A percentile compares a stretch with the other conserved stretches of the same genome.
Conservation (phyloP, 37 sponge, comb jelly and placozoan species). For the Hormiphora californensis region DNA sequence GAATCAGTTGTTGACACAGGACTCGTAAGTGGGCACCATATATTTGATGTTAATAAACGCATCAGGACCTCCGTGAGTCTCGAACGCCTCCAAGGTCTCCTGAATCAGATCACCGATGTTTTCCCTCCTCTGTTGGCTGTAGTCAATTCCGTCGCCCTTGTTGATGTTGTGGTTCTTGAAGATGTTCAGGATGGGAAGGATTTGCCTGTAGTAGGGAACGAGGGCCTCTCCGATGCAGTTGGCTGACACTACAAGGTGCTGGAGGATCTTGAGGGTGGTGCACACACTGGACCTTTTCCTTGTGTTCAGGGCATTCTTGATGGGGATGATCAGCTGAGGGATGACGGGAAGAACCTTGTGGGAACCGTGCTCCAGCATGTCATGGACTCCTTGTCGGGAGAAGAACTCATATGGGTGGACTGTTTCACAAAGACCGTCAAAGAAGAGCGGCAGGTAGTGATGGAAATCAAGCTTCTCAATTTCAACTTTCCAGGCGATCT, state of each 20-base stretch:
- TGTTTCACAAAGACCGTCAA: constrained; percentile 95
- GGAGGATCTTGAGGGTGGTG: constrained; percentile 88
- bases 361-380: constrained; percentile 96
- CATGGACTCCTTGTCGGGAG: constrained; percentile 96
- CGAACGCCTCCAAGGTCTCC: constrained; percentile 92
- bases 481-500: constrained; percentile 99
- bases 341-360: constrained; percentile 89
- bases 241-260: constrained; percentile 82
- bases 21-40: constrained; percentile 99
- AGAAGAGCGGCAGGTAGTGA: constrained; percentile 96
- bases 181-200: constrained; percentile 92
- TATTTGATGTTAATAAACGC: constrained; percentile 99
- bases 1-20: constrained; percentile 84
- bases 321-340: constrained; percentile 97
- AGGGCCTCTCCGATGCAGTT: constrained; percentile 95
- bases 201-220: constrained; percentile 97
- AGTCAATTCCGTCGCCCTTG: constrained; percentile 95
- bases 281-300: constrained; percentile 80
- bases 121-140: constrained; percentile 95
- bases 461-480: constrained; percentile 97
- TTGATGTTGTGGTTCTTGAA: constrained; percentile 87
- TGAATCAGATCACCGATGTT: constrained; percentile 93
- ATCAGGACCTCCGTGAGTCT: constrained; percentile 86
- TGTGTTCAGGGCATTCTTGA: constrained; percentile 94
- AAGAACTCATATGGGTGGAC: constrained; percentile 97